phyloP scores from a whole-genome alignment of 2,888 invertebrate species.

The Pristionchus exspectatus region DNA sequence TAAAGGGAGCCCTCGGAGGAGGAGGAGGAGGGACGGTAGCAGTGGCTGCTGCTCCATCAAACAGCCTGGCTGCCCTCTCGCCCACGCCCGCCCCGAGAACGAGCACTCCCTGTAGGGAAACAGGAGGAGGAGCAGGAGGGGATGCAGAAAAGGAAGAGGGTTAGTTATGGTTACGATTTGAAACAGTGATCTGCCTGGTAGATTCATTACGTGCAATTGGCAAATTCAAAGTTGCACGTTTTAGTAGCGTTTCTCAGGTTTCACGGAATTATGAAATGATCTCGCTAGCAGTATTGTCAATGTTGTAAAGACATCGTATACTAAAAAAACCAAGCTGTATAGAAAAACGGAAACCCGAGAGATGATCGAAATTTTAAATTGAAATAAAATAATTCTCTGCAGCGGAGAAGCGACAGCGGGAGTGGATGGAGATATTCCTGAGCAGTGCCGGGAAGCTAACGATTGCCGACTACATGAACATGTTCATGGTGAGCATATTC shows the following conservation, averaged over 20 bases:
- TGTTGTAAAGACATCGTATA: background rate
- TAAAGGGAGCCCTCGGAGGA: background rate
- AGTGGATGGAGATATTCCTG: constrained; percentile 38
- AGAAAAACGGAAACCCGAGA: too few relatives aligned
- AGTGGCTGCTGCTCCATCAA: background rate
- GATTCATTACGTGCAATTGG: too few relatives aligned
- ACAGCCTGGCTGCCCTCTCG: background rate
- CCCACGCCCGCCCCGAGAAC: background rate
- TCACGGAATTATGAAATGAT: background rate
- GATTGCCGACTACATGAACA: constrained; percentile 38
- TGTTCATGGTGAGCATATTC: constrained; percentile 50
- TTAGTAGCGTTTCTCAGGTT: background rate
- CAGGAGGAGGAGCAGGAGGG: background rate
- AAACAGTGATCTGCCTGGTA: background rate
- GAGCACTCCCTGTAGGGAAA: background rate
- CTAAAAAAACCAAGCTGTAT: too few relatives aligned
- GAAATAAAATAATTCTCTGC: background rate
- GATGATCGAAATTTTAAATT: background rate
- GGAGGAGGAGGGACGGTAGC: background rate
- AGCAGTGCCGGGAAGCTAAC: background rate
- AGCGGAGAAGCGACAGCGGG: constrained; percentile 8
- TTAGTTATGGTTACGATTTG: background rate
- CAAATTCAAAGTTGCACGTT: background rate
- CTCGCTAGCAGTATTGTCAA: background rate
- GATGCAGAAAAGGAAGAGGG: background rate